Percentiles rank a stretch among this genome's conserved stretches.
Conservation (phyloP, 2,113 vertebrate species). For the Laticauda laticaudata region DNA sequence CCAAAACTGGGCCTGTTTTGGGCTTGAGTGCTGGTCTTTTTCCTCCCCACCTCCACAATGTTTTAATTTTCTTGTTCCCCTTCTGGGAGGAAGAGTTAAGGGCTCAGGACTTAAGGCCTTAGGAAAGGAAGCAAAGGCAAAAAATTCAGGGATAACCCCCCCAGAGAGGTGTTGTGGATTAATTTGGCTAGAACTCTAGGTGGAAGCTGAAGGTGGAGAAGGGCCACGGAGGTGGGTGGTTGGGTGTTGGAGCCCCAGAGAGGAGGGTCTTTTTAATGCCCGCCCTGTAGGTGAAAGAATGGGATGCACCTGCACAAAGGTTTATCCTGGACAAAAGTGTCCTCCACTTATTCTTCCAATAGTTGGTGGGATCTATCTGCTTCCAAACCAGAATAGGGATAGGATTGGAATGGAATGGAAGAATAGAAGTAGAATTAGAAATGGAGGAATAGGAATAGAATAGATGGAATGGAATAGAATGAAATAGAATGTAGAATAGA, state of each 20-base stretch:
- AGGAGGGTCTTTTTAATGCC: background rate
- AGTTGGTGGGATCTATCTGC: background rate
- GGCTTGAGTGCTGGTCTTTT: background rate
- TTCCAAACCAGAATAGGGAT: background rate
- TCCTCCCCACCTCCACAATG: background rate
- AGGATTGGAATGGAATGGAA: no score
- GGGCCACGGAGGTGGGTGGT: accelerated
- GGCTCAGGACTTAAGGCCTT: no score
- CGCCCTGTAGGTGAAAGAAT: no score
- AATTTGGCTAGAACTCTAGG: background rate
- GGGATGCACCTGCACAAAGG: background rate
- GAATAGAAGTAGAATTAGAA: no score
- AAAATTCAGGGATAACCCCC: background rate
- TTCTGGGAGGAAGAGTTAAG: background rate
- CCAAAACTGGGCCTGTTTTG: background rate
- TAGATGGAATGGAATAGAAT: no score
- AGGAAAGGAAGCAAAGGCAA: background rate
- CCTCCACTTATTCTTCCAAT: background rate
- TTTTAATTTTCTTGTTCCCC: background rate
- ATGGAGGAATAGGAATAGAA: no score
- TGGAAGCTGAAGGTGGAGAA: background rate
- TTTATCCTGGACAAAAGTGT: background rate
- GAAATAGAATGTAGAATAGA: no score
- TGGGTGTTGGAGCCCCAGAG: background rate
- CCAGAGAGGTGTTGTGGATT: background rate